Conservation (phyloP, 2,797 vertebrate species). For the Xerus rutilus region DNA sequence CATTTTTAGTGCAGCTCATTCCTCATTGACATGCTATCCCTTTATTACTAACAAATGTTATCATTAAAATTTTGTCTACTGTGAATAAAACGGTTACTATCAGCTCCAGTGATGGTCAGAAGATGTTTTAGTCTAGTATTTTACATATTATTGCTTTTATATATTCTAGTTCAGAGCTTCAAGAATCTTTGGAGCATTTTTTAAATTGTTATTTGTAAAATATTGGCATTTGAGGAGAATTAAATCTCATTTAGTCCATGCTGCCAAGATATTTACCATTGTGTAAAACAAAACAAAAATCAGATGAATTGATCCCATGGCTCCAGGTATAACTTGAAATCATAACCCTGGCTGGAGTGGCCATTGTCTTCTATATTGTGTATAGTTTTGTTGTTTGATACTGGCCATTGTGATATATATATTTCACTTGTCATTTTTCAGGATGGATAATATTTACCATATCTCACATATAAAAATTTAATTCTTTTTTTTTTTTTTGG, state of each 20-base stretch:
- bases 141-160: conserved; percentile 43
- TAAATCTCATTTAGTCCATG: not conserved
- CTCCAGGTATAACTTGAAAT: not conserved
- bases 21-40: not conserved
- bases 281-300: not conserved
- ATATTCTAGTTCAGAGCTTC: conserved; percentile 10
- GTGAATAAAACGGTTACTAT: not conserved
- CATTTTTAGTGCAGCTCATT: conserved; percentile 43
- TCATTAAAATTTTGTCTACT: conserved; percentile 5
- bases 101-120: not conserved
- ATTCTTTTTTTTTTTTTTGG: too few species aligned
- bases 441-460: not conserved
- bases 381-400: not conserved
- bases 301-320: not conserved
- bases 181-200: conserved; percentile 12
- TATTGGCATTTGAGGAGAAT: not conserved
- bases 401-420: not conserved
- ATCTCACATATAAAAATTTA: not conserved
- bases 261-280: not conserved
- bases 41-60: not conserved
- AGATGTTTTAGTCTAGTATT: not conserved
- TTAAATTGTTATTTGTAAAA: not conserved
- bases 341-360: not conserved
- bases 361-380: not conserved
- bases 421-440: not conserved